Evolutionary conservation across 2,113 vertebrate genomes (phyloP).

Genomic region (Scolopax mira): DNA sequence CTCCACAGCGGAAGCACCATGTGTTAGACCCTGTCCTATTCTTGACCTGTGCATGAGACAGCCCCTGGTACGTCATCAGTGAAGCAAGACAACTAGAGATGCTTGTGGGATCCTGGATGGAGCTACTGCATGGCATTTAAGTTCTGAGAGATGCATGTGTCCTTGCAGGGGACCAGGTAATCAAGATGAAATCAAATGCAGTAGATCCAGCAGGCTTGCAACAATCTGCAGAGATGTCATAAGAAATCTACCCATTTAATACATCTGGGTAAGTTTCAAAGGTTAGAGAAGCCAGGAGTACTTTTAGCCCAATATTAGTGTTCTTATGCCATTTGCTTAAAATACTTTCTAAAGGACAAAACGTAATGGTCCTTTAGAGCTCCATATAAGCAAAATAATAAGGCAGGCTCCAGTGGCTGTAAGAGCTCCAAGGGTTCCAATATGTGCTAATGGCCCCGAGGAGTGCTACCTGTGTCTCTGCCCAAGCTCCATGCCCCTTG

Average conservation of each 20-base stretch:
- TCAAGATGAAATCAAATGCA: not conserved
- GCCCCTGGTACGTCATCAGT: not conserved
- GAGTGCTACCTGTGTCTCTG: not conserved
- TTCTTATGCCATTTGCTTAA: not conserved
- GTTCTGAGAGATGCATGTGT: not conserved
- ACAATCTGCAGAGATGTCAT: not conserved
- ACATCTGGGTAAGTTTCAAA: not conserved
- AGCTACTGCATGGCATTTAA: not conserved
- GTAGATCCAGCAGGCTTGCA: not conserved
- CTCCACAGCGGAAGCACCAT: not conserved
- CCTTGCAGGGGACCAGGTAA: not conserved
- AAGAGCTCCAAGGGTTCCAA: rapidly evolving
- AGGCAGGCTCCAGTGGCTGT: not conserved
- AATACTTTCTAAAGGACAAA: not conserved
- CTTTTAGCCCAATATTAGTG: not conserved
- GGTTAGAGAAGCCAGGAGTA: not conserved
- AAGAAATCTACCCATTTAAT: not conserved
- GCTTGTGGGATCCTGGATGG: not conserved
- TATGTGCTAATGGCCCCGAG: rapidly evolving
- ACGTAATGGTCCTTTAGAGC: not conserved
- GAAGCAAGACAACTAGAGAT: not conserved
- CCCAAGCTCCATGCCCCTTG: rapidly evolving
- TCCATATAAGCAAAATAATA: not conserved
- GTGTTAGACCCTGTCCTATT: rapidly evolving
- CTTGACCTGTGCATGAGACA: not conserved